Conservation (phyloP, 2,888 invertebrate genomes). For the Chrysomela aeneicollis region DNA sequence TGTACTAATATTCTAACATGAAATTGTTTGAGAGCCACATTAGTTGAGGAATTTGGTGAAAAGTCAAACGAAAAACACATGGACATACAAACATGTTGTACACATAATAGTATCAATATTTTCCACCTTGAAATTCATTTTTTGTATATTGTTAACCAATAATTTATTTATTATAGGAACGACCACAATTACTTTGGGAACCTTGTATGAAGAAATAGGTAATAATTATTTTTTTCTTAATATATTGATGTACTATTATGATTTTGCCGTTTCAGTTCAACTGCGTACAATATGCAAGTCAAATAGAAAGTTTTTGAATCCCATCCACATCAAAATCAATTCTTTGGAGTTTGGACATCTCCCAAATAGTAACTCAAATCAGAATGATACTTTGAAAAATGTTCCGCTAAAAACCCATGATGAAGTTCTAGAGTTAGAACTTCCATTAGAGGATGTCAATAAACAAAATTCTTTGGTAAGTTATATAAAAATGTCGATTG, state of each 20-base stretch:
- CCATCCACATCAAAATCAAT: neutral
- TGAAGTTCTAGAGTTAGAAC: constrained; percentile 2
- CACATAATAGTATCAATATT: no score
- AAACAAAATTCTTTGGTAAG: constrained; percentile 11
- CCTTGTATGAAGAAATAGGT: constrained; percentile 16
- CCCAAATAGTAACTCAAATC: neutral
- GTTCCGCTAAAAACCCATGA: neutral
- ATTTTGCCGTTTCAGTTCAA: neutral
- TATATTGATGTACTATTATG: neutral
- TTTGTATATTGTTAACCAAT: no score
- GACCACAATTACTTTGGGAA: constrained; percentile 8
- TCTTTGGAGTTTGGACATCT: constrained; percentile 3
- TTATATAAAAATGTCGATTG: neutral
- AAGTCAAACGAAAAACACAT: no score
- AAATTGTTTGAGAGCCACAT: no score
- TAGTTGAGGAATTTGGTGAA: no score
- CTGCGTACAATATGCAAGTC: neutral
- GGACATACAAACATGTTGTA: no score
- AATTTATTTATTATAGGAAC: constrained; percentile 9
- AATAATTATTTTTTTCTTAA: neutral
- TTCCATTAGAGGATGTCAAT: constrained; percentile 2
- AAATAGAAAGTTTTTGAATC: neutral
- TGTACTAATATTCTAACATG: no score
- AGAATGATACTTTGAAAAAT: neutral
- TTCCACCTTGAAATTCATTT: no score